Evolutionary conservation across 2,888 invertebrate species (phyloP), one percentile per base, ranked within the genome.

Genomic region (Pandemis heparana): DNA sequence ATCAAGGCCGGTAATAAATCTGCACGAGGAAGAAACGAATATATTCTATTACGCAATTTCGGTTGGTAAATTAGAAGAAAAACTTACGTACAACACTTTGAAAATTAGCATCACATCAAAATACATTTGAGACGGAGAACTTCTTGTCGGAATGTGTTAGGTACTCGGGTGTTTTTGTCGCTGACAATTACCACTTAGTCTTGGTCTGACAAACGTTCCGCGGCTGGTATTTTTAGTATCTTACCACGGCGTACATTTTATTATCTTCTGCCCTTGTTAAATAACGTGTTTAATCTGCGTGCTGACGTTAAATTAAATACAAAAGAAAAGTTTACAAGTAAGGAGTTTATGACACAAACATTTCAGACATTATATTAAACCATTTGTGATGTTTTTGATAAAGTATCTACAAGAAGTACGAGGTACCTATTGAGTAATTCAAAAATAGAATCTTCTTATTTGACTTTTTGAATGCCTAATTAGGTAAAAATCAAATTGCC

Each of bases 1-100:
- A 46, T 46, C 64, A 64, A 64, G 64, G 64, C 14, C 48, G 64
- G 48, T 38, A 64, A 51, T 64, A 64, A 64, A 64, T 64, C 10
- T 32, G 5, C n/a, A n/a, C 38, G 48, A 64, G 16, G 9, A 51
- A 51, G 48, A 64, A 64, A 51, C 64, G 64, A 64, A 48, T 64
- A 64, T 32, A 64, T 64, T 53, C 9, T 51, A 51, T 64, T 48
- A n/a, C 48, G n/a, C 7, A 43, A 46, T 51, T 48, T 51, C 9
- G 32, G n/a, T n/a, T 10, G 6, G 43, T 38, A 32, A 64, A 8
- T 12, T 64, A 32, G 7, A 48, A 46, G 64, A 23, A 64, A 38
- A 51, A 64, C 23, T 14, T 64, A 64, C 4, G 64, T 10, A 18
- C 48, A 4, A 18, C 48, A 4, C 12, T 64, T 48, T 64, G 23